Evolutionary conservation across 2,888 invertebrate genomes (phyloP).

Genomic region (Stenoptilia bipunctidactyla): DNA sequence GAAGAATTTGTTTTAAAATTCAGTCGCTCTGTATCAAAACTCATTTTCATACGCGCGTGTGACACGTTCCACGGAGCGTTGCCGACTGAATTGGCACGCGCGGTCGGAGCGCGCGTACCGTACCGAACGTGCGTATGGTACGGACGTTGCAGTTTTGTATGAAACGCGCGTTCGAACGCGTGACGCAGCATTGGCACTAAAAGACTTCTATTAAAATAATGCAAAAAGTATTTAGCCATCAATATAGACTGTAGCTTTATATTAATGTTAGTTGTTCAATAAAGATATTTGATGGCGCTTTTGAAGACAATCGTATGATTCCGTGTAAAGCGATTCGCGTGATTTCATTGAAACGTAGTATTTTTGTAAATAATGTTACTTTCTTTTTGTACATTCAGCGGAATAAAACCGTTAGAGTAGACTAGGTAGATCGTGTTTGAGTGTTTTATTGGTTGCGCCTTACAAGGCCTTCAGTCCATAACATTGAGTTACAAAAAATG

Average conservation of each 20-base stretch:
- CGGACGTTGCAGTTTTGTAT: too few species aligned
- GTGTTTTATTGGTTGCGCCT: neutral
- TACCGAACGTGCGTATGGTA: too few species aligned
- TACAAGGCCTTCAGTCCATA: constrained; percentile 8
- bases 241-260: constrained; percentile 58
- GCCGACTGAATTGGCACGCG: too few species aligned
- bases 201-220: constrained; percentile 24
- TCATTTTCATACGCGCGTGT: too few species aligned
- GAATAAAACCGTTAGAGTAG: neutral
- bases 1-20: too few species aligned
- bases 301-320: constrained; percentile 22
- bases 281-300: constrained; percentile 36
- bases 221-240: constrained; percentile 36
- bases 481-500: constrained; percentile 1
- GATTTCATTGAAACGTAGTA: constrained; percentile 1
- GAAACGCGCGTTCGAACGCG: too few species aligned
- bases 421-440: constrained; percentile 3
- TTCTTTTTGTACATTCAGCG: constrained; percentile 9
- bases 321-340: neutral
- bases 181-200: too few species aligned
- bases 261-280: constrained; percentile 59
- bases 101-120: too few species aligned
- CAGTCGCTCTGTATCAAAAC: too few species aligned
- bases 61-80: too few species aligned
- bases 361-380: constrained; percentile 12